Evolutionary conservation across 2,797 vertebrate species (phyloP).

Genomic region (Tamandua tetradactyla): DNA sequence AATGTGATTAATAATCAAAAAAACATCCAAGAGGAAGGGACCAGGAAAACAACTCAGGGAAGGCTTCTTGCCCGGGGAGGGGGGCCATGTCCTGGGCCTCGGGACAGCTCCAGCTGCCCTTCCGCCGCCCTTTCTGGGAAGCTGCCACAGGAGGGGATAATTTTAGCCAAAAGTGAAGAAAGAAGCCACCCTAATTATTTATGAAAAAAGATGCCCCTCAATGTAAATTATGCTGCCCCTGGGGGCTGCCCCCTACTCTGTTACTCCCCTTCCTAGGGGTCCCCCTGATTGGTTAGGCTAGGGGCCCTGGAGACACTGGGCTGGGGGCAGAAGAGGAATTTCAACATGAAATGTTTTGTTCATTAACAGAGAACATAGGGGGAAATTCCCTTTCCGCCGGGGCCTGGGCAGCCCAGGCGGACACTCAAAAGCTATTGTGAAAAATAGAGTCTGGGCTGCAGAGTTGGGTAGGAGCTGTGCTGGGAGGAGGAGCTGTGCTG

Average conservation of each 20-base stretch:
- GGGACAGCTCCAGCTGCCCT: conserved; percentile 73
- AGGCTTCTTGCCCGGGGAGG: conserved; percentile 73
- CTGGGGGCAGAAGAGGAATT: conserved; percentile 75
- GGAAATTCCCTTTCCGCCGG: conserved; percentile 78
- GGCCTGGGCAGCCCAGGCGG: conserved; percentile 62
- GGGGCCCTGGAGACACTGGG: conserved; percentile 41
- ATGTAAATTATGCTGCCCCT: conserved; percentile 45
- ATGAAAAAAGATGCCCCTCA: conserved; percentile 54
- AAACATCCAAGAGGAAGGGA: conserved; percentile 80
- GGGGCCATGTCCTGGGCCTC: conserved; percentile 76
- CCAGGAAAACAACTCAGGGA: conserved; percentile 81
- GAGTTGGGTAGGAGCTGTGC: neutral
- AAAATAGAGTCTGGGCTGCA: conserved; percentile 58
- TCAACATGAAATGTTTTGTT: conserved; percentile 81
- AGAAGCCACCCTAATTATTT: conserved; percentile 65
- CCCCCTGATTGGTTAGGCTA: conserved; percentile 22
- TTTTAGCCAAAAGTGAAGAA: conserved; percentile 76
- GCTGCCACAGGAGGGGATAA: conserved; percentile 71
- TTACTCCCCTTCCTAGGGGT: neutral
- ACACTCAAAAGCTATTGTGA: conserved; percentile 66
- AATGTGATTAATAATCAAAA: conserved; percentile 83
- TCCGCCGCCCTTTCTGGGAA: conserved; percentile 77
- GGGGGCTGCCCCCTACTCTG: neutral
- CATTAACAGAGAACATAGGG: conserved; percentile 76
- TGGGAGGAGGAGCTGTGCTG: neutral